phyloP scores from a whole-genome alignment of 2,888 invertebrate genomes.

The Drosophila mulleri region DNA sequence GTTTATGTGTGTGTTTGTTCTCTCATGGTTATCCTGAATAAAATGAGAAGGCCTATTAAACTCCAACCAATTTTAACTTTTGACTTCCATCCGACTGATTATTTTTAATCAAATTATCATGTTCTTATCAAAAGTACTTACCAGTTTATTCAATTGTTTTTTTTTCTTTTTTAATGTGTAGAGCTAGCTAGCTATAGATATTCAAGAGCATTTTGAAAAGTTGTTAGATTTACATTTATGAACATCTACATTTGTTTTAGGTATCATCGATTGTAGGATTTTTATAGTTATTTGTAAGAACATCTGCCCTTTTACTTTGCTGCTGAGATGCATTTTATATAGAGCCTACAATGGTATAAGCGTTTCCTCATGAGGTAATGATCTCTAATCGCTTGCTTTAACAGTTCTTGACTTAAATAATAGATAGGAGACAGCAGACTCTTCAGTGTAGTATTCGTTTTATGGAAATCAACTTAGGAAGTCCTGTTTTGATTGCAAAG shows the following conservation, averaged over 20 bases:
- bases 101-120: neutral
- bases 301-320: no score
- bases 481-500: neutral
- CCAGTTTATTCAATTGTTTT: neutral
- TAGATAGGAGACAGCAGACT: neutral
- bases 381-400: no score
- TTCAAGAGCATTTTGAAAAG: neutral
- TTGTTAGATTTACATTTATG: neutral
- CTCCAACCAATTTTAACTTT: neutral
- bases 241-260: neutral
- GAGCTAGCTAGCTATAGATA: neutral
- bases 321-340: no score
- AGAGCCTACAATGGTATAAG: no score
- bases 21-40: neutral
- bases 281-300: no score
- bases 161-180: neutral
- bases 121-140: neutral
- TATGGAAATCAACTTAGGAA: neutral
- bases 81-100: neutral
- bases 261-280: no score
- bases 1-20: neutral
- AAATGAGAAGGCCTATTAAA: neutral
- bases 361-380: no score
- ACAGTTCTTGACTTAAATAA: no score
- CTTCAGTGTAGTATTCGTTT: neutral